Conservation (phyloP, 2,888 invertebrate genomes). For the Orthonevra nobilis region DNA sequence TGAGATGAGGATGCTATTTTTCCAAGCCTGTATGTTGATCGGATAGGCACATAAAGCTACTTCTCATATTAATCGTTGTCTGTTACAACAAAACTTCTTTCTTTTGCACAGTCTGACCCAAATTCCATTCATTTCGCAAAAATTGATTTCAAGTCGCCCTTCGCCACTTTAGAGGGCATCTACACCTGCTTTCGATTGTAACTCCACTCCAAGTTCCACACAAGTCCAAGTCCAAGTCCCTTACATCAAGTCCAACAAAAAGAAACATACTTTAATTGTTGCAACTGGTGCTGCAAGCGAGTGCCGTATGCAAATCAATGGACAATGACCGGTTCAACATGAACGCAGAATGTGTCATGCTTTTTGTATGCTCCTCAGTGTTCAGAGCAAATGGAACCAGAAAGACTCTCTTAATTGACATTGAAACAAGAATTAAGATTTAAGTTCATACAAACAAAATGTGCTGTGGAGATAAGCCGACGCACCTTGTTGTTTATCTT, state of each 20-base stretch:
- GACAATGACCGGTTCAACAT: not conserved
- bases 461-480: not conserved
- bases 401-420: slow-evolving; percentile 14
- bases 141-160: not conserved
- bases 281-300: not conserved
- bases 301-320: no score
- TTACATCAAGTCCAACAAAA: not conserved
- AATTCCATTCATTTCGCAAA: not conserved
- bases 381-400: slow-evolving; percentile 4
- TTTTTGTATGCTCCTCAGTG: not conserved
- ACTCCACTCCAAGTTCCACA: not conserved
- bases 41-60: no score
- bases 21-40: no score
- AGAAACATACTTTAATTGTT: not conserved
- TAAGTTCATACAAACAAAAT: not conserved
- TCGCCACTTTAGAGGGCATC: not conserved
- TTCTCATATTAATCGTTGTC: no score
- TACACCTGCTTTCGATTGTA: not conserved
- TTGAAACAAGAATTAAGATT: slow-evolving; percentile 27
- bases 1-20: no score
- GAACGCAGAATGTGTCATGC: not conserved
- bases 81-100: no score
- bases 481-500: slow-evolving; percentile 7
- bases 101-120: no score
- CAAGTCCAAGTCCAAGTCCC: not conserved